Evolutionary conservation across 2,797 vertebrate species (phyloP).

Genomic region (Sebastiscus albofasciatus): DNA sequence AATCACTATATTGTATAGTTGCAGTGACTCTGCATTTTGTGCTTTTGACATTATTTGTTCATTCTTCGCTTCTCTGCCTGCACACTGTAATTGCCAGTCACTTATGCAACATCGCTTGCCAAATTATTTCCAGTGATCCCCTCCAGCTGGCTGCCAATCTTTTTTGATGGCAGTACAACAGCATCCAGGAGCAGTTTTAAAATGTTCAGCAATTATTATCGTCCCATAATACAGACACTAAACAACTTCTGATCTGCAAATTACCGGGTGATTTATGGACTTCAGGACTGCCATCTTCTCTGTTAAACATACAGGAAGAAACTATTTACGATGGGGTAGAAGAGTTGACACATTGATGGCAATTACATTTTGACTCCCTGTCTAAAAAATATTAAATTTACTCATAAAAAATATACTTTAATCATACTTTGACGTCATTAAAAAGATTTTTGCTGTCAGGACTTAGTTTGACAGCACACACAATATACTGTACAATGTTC

Average conservation of each 20-base stretch:
- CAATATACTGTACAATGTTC: not conserved
- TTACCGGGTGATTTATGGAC: conserved; percentile 14
- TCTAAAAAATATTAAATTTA: conserved; percentile 3
- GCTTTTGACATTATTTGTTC: conserved; percentile 3
- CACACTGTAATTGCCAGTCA: conserved; percentile 16
- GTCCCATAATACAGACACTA: conserved; percentile 3
- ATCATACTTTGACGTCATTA: not conserved
- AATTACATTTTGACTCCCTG: not conserved
- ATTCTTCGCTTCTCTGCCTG: conserved; percentile 8
- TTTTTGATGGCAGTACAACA: conserved; percentile 34
- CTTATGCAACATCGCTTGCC: conserved; percentile 28
- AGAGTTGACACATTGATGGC: not conserved
- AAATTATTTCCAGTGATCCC: conserved; percentile 48
- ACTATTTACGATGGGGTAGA: not conserved
- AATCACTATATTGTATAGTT: not conserved
- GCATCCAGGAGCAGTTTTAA: conserved; percentile 27
- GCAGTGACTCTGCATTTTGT: not conserved
- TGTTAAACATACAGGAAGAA: conserved; percentile 3
- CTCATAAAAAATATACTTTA: not conserved
- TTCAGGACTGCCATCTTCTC: not conserved
- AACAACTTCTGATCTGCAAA: conserved; percentile 24
- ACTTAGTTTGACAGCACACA: not conserved
- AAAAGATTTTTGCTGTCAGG: not conserved
- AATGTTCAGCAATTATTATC: conserved; percentile 1
- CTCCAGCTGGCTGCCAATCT: conserved; percentile 53